A percentile compares a stretch with the other conserved stretches of the same genome.
These are phyloP conservation scores for Ophonus ardosiacus DNA, from an alignment of 2,888 invertebrate genomes.

Conservation along the genomic window DNA sequence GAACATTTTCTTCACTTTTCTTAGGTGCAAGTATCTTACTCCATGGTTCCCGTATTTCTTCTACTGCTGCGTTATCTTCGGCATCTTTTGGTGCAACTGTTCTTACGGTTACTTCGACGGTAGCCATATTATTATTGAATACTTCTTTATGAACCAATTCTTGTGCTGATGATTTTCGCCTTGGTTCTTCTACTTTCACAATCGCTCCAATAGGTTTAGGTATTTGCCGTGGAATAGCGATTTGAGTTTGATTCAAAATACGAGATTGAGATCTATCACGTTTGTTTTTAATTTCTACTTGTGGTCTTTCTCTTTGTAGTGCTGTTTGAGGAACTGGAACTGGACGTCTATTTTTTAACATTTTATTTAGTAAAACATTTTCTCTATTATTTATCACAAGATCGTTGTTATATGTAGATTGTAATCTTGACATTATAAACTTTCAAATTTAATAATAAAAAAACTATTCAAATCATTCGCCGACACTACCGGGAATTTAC, in stretches of 20 bases:
- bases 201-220: constrained; percentile 4
- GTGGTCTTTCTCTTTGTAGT: not conserved
- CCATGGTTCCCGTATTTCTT: constrained; percentile 68
- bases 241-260: not conserved
- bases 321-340: not conserved
- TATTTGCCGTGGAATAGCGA: constrained; percentile 13
- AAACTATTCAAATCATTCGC: constrained; percentile 1
- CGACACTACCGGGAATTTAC: constrained; percentile 37
- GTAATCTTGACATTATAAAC: constrained; percentile 48
- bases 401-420: constrained; percentile 31
- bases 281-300: not conserved
- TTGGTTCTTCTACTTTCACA: constrained; percentile 18
- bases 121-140: constrained; percentile 57
- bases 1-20: constrained; percentile 68
- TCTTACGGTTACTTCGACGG: constrained; percentile 60
- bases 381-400: constrained; percentile 23
- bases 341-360: constrained; percentile 50
- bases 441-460: constrained; percentile 2
- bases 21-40: constrained; percentile 70
- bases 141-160: constrained; percentile 60
- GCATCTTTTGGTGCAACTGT: constrained; percentile 34
- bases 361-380: constrained; percentile 24
- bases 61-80: not conserved
- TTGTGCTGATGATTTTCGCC: constrained; percentile 27
- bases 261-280: constrained; percentile 51